Evolutionary conservation across 1,140 invertebrate species (phyloP).

Genomic region (Druon quercuslanigerum): DNA sequence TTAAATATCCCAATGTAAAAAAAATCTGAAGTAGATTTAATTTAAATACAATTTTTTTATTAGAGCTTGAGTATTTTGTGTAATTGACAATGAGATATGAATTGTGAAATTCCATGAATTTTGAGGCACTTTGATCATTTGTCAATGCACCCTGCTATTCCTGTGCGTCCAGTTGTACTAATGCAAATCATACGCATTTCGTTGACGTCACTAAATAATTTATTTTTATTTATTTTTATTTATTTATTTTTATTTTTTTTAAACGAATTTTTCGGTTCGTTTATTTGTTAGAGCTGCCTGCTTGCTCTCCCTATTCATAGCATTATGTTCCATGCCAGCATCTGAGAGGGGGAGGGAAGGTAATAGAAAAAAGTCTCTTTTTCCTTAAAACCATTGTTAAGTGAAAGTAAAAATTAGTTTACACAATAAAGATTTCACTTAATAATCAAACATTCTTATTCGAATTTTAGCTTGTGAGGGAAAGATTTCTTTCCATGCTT

Average conservation of each 20-base stretch:
- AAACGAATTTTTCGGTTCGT: conserved; percentile 28
- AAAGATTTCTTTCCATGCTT: neutral
- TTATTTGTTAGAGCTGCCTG: conserved; percentile 44
- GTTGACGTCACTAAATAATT: conserved; percentile 34
- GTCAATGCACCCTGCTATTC: conserved; percentile 48
- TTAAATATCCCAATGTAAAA: too few relatives aligned
- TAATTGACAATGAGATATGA: neutral
- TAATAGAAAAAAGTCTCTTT: conserved; percentile 60
- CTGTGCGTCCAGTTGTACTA: conserved; percentile 70
- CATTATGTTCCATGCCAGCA: conserved; percentile 74
- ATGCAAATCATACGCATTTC: conserved; percentile 44
- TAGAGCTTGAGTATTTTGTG: neutral
- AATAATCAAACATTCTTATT: neutral
- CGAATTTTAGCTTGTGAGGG: conserved; percentile 39
- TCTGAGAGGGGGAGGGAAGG: conserved; percentile 77
- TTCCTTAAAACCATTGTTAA: conserved; percentile 32
- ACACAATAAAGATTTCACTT: neutral
- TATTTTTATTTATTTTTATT: too few relatives aligned
- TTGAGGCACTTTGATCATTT: conserved; percentile 35
- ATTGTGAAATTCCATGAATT: neutral
- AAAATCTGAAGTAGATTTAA: neutral
- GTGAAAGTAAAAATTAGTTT: conserved; percentile 12
- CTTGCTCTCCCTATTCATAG: conserved; percentile 55
- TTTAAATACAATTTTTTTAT: conserved; percentile 11
- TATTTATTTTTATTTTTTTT: conserved; percentile 32